These are phyloP conservation scores for Corythoichthys haematopterus DNA, from an alignment of 2,113 vertebrate species.

Conservation along the genomic window DNA sequence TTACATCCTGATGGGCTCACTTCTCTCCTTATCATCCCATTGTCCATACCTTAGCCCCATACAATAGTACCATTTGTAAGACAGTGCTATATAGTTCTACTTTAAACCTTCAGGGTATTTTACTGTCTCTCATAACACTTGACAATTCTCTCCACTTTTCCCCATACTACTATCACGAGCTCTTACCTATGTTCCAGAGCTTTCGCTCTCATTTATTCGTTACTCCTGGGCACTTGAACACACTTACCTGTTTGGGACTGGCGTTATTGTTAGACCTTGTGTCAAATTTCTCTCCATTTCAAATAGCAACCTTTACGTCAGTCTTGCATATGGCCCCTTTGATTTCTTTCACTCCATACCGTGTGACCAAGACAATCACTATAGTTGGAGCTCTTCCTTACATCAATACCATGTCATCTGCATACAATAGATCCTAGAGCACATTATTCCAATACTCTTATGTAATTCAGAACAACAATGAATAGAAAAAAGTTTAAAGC, in stretches of 20 bases:
- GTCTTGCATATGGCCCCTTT: too few relatives aligned
- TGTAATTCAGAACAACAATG: too few relatives aligned
- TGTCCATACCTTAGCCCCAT: not conserved
- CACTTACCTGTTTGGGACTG: not conserved
- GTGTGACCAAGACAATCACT: too few relatives aligned
- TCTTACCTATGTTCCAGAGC: not conserved
- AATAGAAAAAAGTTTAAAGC: too few relatives aligned
- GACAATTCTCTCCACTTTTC: not conserved
- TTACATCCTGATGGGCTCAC: not conserved
- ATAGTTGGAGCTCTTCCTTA: too few relatives aligned
- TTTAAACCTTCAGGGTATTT: not conserved
- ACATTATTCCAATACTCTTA: too few relatives aligned
- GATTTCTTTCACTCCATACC: too few relatives aligned
- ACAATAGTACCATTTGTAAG: not conserved
- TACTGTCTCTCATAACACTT: not conserved
- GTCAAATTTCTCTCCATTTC: too few relatives aligned
- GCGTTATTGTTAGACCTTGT: not conserved
- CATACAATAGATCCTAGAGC: too few relatives aligned
- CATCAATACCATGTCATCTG: too few relatives aligned
- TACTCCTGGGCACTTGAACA: not conserved
- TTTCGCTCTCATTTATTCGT: not conserved
- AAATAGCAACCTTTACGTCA: not conserved
- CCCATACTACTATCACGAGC: too few relatives aligned
- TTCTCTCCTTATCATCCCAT: not conserved
- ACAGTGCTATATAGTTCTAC: not conserved